Evolutionary conservation across 2,113 vertebrate species (phyloP).

Genomic region (Manacus vitellinus): DNA sequence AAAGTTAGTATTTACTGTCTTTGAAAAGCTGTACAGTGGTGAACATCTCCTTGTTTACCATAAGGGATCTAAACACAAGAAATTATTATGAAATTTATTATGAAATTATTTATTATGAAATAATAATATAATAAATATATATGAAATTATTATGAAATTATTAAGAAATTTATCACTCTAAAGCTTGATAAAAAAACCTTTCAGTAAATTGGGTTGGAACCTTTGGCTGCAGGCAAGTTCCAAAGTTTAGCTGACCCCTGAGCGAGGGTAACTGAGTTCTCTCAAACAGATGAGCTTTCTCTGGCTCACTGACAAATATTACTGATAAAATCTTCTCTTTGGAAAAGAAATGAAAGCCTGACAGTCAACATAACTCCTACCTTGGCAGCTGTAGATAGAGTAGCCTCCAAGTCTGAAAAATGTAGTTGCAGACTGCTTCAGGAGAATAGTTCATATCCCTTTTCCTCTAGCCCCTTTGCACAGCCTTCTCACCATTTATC

Average conservation of each 20-base stretch:
- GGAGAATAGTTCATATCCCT: background rate
- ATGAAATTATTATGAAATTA: too few species aligned
- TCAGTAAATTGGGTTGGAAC: background rate
- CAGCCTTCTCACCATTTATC: background rate
- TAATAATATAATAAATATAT: too few species aligned
- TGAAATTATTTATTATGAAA: too few species aligned
- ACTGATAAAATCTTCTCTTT: background rate
- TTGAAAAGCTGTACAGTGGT: background rate
- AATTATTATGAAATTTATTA: background rate
- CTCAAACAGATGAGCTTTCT: background rate
- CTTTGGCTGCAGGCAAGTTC: background rate
- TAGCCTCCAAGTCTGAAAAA: background rate
- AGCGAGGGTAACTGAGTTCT: background rate
- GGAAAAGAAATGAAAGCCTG: background rate
- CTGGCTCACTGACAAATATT: background rate
- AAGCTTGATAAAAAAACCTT: background rate
- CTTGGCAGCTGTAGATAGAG: background rate
- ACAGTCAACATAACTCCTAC: background rate
- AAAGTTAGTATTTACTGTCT: background rate
- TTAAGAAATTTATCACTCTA: background rate
- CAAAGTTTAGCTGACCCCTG: background rate
- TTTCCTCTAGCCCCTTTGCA: background rate
- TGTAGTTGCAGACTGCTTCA: background rate
- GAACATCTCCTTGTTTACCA: background rate
- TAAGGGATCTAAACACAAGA: background rate